phyloP scores from a whole-genome alignment of 2,113 vertebrate species.

The Aegithalos caudatus region DNA sequence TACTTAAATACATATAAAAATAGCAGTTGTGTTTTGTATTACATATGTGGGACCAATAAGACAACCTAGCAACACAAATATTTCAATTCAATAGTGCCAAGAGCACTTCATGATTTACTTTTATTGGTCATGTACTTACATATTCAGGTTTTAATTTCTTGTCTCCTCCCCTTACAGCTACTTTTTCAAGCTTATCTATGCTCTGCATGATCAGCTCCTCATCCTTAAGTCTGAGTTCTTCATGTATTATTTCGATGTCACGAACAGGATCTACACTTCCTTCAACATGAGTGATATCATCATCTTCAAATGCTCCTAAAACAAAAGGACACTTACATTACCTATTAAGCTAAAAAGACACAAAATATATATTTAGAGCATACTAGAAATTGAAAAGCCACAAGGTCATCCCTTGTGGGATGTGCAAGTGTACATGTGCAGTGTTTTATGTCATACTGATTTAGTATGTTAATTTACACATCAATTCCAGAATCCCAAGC shows the following conservation, averaged over 20 bases:
- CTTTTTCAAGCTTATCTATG: conserved; percentile 95
- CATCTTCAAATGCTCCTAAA: conserved; percentile 93
- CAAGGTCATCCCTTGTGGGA: accelerated
- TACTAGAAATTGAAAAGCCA: neutral
- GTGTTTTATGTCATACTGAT: neutral
- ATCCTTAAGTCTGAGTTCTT: conserved; percentile 93
- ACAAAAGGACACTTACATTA: neutral
- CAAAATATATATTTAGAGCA: neutral
- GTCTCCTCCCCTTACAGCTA: conserved; percentile 87
- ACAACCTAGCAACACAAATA: neutral
- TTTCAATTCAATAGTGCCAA: neutral
- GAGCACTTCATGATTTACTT: neutral
- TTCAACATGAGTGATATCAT: conserved; percentile 97
- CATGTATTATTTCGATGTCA: conserved; percentile 91
- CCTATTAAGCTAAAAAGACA: conserved; percentile 6
- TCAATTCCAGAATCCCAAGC: neutral
- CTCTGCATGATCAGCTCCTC: conserved; percentile 88
- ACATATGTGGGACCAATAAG: neutral
- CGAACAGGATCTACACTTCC: conserved; percentile 94
- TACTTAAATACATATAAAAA: conserved; percentile 73
- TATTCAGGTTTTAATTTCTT: conserved; percentile 96
- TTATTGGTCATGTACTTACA: conserved; percentile 75
- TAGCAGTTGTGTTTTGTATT: conserved; percentile 41
- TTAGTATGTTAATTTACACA: neutral
- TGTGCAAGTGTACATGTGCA: neutral